Base-by-base conservation (phyloP, 2,113 vertebrate species). In the Benitochromis conjunctus region DNA sequence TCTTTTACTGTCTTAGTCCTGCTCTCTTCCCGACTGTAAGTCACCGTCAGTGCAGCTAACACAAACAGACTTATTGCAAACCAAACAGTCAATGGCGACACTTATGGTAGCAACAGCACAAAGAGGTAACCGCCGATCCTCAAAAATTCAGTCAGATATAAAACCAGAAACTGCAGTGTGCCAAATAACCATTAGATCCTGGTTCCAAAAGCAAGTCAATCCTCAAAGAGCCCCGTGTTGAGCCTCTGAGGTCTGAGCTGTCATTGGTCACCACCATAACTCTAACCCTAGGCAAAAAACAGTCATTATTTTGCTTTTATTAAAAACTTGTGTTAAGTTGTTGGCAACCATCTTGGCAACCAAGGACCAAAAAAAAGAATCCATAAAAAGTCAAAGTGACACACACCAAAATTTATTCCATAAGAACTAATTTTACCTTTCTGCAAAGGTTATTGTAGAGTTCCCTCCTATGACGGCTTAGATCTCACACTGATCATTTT, bases 281-380 rank as follows among this genome's bases (percentile, higher is more conserved):
- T 46, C 64, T 26, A 71, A 46, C 8, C 38, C 13, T 71, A 46
- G 38, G 38, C 13, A 46, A 69, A 69, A 0, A 5, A 24, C 21
- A 71, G 26, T 21, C 41, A 26, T 38, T 38, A 66, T 21, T 66
- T 66, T 38, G 11, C 1, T 66, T 66, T 38, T 21, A 21, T 62
- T 62, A 62, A 62, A 62, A 34, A 16, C 1, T 34, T 4, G 29
- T 19, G 57, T 64, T n/a, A 0, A 13, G n/a, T 0, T 38, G 36
- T 36, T 64, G 31, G 18, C 1, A n/a, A 36, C n/a, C 11, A 36
- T 38, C 38, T 38, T 11, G 41, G 41, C 4, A 43, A 43, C 11
- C 11, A 12, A 10, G 4, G 10, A 12, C 10, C 41, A 43, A 43
- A 43, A 10, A 11, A 12, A 43, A 43, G 4, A 12, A 38, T 66